phyloP scores from a whole-genome alignment of 1,140 invertebrate genomes.

The Papilio dardanus region DNA sequence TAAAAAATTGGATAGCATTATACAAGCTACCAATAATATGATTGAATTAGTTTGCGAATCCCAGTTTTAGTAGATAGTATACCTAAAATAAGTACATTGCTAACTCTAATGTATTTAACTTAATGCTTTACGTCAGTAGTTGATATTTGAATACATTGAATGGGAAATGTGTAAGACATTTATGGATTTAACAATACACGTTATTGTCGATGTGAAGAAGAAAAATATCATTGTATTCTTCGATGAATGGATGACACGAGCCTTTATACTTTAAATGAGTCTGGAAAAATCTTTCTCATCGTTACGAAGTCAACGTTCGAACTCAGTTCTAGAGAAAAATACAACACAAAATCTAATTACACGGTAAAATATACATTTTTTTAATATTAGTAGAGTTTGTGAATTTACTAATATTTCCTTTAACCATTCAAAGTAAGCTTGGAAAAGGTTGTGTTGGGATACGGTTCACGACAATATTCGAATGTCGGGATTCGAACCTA shows the following conservation, averaged over 20 bases:
- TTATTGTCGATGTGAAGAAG: neutral
- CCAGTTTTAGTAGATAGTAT: too few relatives aligned
- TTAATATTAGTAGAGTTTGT: too few relatives aligned
- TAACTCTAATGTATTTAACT: too few relatives aligned
- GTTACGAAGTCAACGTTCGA: neutral
- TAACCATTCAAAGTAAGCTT: too few relatives aligned
- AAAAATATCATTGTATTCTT: constrained; percentile 12
- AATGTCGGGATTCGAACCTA: too few relatives aligned
- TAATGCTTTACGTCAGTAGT: neutral
- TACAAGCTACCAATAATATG: too few relatives aligned
- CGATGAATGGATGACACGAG: constrained; percentile 3
- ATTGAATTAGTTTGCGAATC: too few relatives aligned
- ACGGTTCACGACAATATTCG: too few relatives aligned
- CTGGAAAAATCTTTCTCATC: neutral
- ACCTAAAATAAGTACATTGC: neutral
- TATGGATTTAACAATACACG: constrained; percentile 4
- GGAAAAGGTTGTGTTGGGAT: too few relatives aligned
- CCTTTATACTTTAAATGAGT: constrained; percentile 12
- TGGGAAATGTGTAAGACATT: neutral
- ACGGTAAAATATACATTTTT: too few relatives aligned
- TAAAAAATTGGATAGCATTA: too few relatives aligned
- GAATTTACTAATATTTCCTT: too few relatives aligned
- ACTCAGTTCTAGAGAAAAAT: neutral
- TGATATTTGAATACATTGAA: neutral
- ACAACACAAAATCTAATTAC: neutral